Evolutionary conservation across 2,113 vertebrate genomes (phyloP).

Genomic region (Herpailurus yagouaroundi): DNA sequence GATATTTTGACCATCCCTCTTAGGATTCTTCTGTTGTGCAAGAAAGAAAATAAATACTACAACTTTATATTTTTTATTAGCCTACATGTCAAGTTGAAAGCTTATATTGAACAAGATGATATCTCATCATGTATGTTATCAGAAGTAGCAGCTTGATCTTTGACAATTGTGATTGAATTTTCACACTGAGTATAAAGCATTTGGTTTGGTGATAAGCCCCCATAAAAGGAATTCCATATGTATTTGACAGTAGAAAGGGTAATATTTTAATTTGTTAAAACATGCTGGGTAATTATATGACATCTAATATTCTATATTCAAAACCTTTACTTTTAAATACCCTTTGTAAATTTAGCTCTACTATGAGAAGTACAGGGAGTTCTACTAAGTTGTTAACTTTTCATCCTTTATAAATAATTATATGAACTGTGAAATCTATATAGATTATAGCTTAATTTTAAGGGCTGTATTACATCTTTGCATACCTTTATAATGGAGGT

Average conservation of each 20-base stretch:
- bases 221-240: slow-evolving; percentile 52
- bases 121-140: slow-evolving; percentile 65
- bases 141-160: slow-evolving; percentile 65
- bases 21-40: slow-evolving; percentile 54
- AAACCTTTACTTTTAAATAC: slow-evolving; percentile 63
- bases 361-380: neutral
- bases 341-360: slow-evolving; percentile 30
- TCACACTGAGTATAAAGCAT: slow-evolving; percentile 61
- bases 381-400: slow-evolving; percentile 33
- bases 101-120: slow-evolving; percentile 45
- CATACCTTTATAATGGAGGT: neutral
- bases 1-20: slow-evolving; percentile 59
- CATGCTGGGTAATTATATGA: slow-evolving; percentile 50
- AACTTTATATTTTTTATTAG: slow-evolving; percentile 69
- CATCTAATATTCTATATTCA: slow-evolving; percentile 29
- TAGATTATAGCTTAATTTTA: neutral
- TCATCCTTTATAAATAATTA: neutral
- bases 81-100: slow-evolving; percentile 42
- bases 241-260: slow-evolving; percentile 60
- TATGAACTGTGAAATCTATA: neutral
- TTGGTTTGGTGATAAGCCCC: slow-evolving; percentile 54
- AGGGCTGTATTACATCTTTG: neutral
- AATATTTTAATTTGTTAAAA: slow-evolving; percentile 63
- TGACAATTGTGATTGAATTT: slow-evolving; percentile 70
- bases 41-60: slow-evolving; percentile 69